phyloP scores from a whole-genome alignment of 2,113 vertebrate genomes.

The Galeopterus variegatus region DNA sequence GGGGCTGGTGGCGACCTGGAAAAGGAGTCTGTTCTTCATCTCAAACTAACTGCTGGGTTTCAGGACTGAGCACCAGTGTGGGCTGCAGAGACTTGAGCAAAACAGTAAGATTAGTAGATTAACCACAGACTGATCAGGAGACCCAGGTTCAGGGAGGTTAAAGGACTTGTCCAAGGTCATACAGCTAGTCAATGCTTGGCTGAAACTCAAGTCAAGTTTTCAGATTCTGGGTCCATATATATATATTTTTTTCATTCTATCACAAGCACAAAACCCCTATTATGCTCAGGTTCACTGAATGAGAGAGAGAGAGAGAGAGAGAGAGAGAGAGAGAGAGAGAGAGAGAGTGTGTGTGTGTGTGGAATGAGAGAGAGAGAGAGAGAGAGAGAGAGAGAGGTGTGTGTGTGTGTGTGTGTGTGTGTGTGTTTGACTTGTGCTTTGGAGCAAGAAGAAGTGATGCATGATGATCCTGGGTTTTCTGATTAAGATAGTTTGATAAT shows the following conservation, averaged over 20 bases:
- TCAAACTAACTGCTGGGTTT: neutral
- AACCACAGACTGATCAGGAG: neutral
- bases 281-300: neutral
- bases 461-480: neutral
- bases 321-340: no score
- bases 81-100: neutral
- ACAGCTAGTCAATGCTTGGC: neutral
- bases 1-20: neutral
- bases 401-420: neutral
- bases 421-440: neutral
- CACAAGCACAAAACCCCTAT: neutral
- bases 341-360: neutral
- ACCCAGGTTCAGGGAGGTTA: neutral
- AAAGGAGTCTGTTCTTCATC: neutral
- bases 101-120: neutral
- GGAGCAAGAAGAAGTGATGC: neutral
- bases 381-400: no score
- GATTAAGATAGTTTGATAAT: neutral
- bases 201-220: constrained; percentile 33
- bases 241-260: neutral
- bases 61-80: neutral
- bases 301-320: no score
- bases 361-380: no score
- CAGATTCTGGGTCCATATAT: neutral
- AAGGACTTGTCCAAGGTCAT: neutral